Conservation (phyloP, 2,113 vertebrate species). For the Sinocyclocheilus anshuiensis region DNA sequence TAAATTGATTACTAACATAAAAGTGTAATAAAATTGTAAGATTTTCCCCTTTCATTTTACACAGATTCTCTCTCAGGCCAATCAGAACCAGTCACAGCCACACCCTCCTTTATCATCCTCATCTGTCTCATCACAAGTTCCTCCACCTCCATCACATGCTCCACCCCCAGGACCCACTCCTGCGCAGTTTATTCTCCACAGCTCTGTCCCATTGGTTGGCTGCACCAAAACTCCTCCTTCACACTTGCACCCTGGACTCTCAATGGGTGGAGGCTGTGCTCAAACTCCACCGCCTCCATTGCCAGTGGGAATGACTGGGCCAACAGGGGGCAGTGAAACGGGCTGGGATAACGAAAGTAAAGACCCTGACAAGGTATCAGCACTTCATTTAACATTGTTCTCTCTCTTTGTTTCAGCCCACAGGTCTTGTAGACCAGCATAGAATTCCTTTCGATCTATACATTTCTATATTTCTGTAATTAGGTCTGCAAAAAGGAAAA, state of each 20-base stretch:
- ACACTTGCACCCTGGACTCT: slow-evolving; percentile 74
- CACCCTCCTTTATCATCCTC: slow-evolving; percentile 65
- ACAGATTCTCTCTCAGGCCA: slow-evolving; percentile 88
- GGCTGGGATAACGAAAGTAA: slow-evolving; percentile 77
- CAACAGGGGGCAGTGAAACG: slow-evolving; percentile 64
- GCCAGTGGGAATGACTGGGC: slow-evolving; percentile 61
- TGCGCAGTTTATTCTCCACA: slow-evolving; percentile 83
- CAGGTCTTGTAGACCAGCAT: background rate
- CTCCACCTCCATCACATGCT: slow-evolving; percentile 72
- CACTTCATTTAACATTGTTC: background rate
- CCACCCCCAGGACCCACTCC: slow-evolving; percentile 69
- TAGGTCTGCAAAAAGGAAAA: background rate
- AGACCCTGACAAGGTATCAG: slow-evolving; percentile 78
- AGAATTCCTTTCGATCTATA: background rate
- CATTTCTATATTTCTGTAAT: background rate
- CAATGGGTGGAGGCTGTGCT: slow-evolving; percentile 71
- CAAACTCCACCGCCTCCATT: slow-evolving; percentile 76
- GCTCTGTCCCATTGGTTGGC: slow-evolving; percentile 80
- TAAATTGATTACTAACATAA: background rate
- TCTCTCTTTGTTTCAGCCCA: background rate
- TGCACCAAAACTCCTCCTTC: slow-evolving; percentile 83
- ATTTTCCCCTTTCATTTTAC: slow-evolving; percentile 11
- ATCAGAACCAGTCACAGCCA: slow-evolving; percentile 78
- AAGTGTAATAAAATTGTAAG: background rate
- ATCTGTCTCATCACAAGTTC: slow-evolving; percentile 73